Evolutionary conservation across 1,140 invertebrate genomes (phyloP).

Genomic region (Brachionus koreanus): DNA sequence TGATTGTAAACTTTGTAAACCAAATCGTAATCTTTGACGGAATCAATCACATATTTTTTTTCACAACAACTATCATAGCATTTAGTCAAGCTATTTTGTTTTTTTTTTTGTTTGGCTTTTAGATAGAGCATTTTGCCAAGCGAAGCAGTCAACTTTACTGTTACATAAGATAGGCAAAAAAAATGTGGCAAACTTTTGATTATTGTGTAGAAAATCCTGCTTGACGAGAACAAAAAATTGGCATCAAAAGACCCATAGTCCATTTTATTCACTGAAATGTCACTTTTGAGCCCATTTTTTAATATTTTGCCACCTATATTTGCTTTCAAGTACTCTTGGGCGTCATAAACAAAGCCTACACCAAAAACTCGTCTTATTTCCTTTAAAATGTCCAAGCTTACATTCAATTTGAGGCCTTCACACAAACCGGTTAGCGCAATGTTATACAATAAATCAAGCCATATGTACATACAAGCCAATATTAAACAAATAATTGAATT

Average conservation of each 20-base stretch:
- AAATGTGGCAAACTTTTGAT: conserved; percentile 35
- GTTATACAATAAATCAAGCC: conserved; percentile 28
- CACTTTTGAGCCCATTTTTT: conserved; percentile 29
- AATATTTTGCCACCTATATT: neutral
- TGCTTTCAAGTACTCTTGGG: neutral
- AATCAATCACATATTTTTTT: neutral
- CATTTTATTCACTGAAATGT: neutral
- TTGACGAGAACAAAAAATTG: conserved; percentile 10
- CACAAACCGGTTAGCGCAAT: conserved; percentile 15
- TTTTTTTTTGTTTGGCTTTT: neutral
- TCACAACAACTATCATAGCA: neutral
- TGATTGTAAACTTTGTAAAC: conserved; percentile 3
- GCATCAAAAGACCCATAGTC: neutral
- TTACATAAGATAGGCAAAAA: conserved; percentile 24
- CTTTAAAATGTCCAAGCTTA: conserved; percentile 11
- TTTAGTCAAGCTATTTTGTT: neutral
- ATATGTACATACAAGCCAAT: conserved; percentile 31
- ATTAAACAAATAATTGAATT: neutral
- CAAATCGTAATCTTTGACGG: neutral
- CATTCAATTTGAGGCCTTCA: conserved; percentile 21
- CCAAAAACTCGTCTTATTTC: conserved; percentile 16
- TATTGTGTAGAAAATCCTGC: neutral
- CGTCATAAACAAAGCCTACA: conserved; percentile 5
- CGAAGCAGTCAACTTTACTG: neutral
- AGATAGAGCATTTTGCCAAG: neutral